These are phyloP conservation scores for Amphiprion percula DNA, from an alignment of 2,113 vertebrate genomes.

Conservation along the genomic window DNA sequence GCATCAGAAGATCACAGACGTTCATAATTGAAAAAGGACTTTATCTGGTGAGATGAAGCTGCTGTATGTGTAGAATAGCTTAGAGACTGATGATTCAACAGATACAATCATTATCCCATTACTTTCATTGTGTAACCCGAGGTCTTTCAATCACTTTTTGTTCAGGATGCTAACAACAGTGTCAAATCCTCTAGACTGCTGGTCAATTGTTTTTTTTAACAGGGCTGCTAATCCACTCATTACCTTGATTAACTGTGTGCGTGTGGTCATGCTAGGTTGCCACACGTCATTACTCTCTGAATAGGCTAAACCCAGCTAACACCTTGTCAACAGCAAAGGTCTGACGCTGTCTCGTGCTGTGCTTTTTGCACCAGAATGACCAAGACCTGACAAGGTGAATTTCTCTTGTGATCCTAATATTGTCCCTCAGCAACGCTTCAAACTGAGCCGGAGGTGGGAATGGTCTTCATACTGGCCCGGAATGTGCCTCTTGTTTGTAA, in stretches of 20 bases:
- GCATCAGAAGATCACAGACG: not conserved
- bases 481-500: slow-evolving; percentile 55
- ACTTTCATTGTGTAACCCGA: not conserved
- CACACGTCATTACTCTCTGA: slow-evolving; percentile 66
- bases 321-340: slow-evolving; percentile 72
- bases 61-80: not conserved
- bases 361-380: slow-evolving; percentile 51
- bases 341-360: slow-evolving; percentile 46
- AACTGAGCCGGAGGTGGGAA: slow-evolving; percentile 27
- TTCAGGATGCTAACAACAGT: slow-evolving; percentile 25
- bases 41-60: not conserved
- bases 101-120: not conserved
- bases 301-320: slow-evolving; percentile 64
- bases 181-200: slow-evolving; percentile 49
- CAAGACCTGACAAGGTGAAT: slow-evolving; percentile 38
- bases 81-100: not conserved
- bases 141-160: slow-evolving; percentile 22
- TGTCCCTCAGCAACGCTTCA: not conserved
- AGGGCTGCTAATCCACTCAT: slow-evolving; percentile 59
- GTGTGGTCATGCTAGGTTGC: slow-evolving; percentile 59
- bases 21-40: not conserved
- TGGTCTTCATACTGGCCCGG: not conserved
- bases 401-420: slow-evolving; percentile 37
- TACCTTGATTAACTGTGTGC: slow-evolving; percentile 69
- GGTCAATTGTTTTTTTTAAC: slow-evolving; percentile 47